phyloP scores from a whole-genome alignment of 2,113 vertebrate species.

The Trachemys scripta region DNA sequence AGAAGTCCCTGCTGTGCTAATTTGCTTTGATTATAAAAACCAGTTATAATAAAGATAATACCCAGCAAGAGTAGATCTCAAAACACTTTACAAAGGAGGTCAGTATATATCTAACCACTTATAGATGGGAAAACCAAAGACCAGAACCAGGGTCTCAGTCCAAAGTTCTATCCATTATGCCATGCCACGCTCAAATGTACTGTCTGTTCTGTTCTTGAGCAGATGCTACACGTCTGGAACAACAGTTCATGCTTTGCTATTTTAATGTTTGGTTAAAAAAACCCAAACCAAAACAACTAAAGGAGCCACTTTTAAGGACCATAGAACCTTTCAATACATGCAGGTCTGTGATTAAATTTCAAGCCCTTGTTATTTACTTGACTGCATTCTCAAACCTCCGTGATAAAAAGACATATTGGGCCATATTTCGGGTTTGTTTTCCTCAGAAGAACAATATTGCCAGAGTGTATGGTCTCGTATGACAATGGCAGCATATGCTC shows the following conservation, averaged over 20 bases:
- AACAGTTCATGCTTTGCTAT: neutral
- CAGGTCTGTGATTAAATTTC: neutral
- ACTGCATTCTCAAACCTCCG: neutral
- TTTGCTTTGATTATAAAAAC: slow-evolving; percentile 8
- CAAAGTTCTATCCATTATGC: neutral
- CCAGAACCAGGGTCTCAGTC: neutral
- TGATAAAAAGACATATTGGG: neutral
- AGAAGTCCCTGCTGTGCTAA: neutral
- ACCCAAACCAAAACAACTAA: neutral
- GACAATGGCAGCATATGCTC: neutral
- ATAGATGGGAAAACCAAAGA: neutral
- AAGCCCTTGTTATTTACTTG: neutral
- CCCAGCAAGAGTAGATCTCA: neutral
- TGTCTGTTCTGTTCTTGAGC: neutral
- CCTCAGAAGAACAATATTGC: neutral
- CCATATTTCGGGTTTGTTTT: neutral
- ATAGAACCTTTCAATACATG: neutral
- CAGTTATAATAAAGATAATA: neutral
- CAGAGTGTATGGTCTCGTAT: neutral
- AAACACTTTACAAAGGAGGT: neutral
- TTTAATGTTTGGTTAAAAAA: neutral
- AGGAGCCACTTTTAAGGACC: neutral
- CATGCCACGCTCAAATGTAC: neutral
- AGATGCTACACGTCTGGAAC: neutral
- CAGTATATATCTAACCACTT: neutral